Conservation (phyloP, 2,113 vertebrate genomes). For the Mesembrinibis cayennensis region DNA sequence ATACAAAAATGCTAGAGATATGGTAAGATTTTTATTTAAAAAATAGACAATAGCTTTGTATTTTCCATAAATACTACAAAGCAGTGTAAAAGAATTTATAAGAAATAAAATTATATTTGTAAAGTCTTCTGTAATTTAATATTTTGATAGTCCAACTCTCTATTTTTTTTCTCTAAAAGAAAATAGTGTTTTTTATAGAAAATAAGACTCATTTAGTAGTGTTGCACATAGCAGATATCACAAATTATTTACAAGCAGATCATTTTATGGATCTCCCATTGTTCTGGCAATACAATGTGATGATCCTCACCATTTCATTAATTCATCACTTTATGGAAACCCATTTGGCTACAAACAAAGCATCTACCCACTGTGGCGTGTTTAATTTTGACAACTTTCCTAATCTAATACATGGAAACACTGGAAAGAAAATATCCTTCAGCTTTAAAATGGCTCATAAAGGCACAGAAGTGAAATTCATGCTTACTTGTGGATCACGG, state of each 20-base stretch:
- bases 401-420: not conserved
- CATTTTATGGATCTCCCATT: slow-evolving; percentile 58
- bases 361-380: slow-evolving; percentile 28
- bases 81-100: slow-evolving; percentile 18
- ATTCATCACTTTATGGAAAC: slow-evolving; percentile 50
- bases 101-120: slow-evolving; percentile 56
- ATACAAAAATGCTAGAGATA: slow-evolving; percentile 46
- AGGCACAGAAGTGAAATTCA: not conserved
- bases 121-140: slow-evolving; percentile 60
- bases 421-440: not conserved
- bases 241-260: slow-evolving; percentile 56
- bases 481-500: not conserved
- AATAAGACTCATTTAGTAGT: slow-evolving; percentile 39
- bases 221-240: not conserved
- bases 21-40: slow-evolving; percentile 55
- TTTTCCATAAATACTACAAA: slow-evolving; percentile 29
- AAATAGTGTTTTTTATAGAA: slow-evolving; percentile 41
- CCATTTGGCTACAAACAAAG: slow-evolving; percentile 31
- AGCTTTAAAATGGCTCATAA: slow-evolving; percentile 10
- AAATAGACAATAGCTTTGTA: slow-evolving; percentile 34
- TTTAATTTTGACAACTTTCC: slow-evolving; percentile 60
- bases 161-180: slow-evolving; percentile 42
- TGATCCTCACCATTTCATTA: slow-evolving; percentile 49
- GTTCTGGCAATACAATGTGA: slow-evolving; percentile 49
- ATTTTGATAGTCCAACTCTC: slow-evolving; percentile 46